Percentiles rank a stretch among this genome's conserved stretches.
Conservation (phyloP, 2,797 vertebrate genomes). For the Acestrorhynchus altus region DNA sequence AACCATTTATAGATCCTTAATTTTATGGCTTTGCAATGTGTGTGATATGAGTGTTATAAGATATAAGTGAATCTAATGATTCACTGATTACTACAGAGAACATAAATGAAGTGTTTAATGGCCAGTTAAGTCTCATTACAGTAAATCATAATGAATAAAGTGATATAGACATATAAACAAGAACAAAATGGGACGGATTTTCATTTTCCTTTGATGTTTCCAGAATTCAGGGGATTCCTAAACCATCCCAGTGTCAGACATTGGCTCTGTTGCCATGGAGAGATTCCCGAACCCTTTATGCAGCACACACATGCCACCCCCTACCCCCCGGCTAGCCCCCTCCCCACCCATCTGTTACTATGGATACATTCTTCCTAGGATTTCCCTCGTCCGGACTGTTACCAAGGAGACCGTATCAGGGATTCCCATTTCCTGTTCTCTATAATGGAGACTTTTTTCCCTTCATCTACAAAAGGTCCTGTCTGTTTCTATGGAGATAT, state of each 20-base stretch:
- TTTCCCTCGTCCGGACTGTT: conserved; percentile 67
- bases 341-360: conserved; percentile 49
- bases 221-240: conserved; percentile 42
- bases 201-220: background rate
- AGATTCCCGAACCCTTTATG: conserved; percentile 39
- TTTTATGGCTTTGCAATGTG: background rate
- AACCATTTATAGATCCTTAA: background rate
- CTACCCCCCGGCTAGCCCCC: background rate
- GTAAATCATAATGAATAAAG: background rate
- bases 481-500: conserved; percentile 28
- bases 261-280: conserved; percentile 54
- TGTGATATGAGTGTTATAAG: background rate
- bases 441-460: conserved; percentile 70
- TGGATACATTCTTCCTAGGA: conserved; percentile 68
- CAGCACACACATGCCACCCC: conserved; percentile 1
- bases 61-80: background rate
- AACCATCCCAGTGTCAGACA: conserved; percentile 39
- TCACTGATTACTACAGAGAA: conserved; percentile 22
- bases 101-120: conserved; percentile 40
- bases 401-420: conserved; percentile 69
- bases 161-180: background rate
- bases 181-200: background rate
- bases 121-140: conserved; percentile 31
- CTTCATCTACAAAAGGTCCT: conserved; percentile 4
- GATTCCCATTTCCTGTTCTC: conserved; percentile 72